Evolutionary conservation across 2,888 invertebrate genomes (phyloP), one percentile per base, ranked within the genome.

Genomic region (Drosophila rellima): DNA sequence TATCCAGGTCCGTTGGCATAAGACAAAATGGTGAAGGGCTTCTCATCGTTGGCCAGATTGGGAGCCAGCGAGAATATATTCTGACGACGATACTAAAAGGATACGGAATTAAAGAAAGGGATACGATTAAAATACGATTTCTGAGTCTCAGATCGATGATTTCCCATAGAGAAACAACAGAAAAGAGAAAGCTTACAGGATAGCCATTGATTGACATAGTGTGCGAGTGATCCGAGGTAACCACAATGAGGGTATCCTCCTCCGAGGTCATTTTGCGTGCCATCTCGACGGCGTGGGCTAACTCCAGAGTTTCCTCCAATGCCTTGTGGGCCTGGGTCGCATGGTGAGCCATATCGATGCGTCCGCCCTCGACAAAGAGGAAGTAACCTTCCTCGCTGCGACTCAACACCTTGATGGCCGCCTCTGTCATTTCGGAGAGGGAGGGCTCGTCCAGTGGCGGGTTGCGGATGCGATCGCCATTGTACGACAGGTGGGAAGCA

Each of bases 151-250:
- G n/a, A n/a, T n/a, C n/a, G n/a, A n/a, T n/a, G n/a, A n/a, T n/a
- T n/a, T n/a, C n/a, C n/a, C 23, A 23, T 23, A 23, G 23, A 23
- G 7, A 26, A 26, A 7, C 26, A 26, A 2, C 2, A 3, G 3
- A 1, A 2, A 35, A 17, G 18, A 2, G 4, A 18, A 5, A 11
- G 70, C 96, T 92, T 44, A 93, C 93, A 33, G 96, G 95, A 90
- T 97, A 96, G 0, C 97, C 97, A 69, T 94, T 95, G 56, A 96
- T 94, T 6, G 94, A 94, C 95, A 97, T 95, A 0, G 96, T 95
- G 88, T 97, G 97, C 7, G 96, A 95, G n/a, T n/a, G n/a, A n/a
- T n/a, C n/a, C n/a, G n/a, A n/a, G n/a, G n/a, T n/a, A n/a, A n/a
- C n/a, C 0, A 97, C 94, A 5, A 97, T 94, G 15, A 98, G 92